Base-by-base conservation (phyloP, 2,888 invertebrate genomes). In the Ophonus ardosiacus region DNA sequence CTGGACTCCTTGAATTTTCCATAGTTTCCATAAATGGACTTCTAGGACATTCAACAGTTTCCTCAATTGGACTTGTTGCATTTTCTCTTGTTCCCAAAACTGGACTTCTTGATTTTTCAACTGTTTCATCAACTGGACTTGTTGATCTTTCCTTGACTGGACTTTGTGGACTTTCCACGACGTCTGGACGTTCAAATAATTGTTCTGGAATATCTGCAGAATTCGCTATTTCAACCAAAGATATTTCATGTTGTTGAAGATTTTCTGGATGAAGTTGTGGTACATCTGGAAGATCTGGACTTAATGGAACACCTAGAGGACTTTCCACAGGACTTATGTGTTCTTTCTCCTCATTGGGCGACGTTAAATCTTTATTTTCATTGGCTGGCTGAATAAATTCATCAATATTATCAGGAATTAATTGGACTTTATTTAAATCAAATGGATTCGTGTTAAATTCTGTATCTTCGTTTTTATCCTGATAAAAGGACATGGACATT, bases 401-500 rank as follows among this genome's bases (percentile, higher is more conserved):
- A 84, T 93, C 93, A 87, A 92, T 92, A 87, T 93, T 92, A 68
- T 87, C 87, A 0, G 94, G 94, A 71, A 94, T 88, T 17, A 91
- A 88, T 87, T 93, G 94, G 21, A 94, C 94, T 86, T 93, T 93
- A 89, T 94, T 94, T 38, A 94, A 91, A 89, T 94, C 94, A 65
- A 93, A 93, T 68, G 91, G 92, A 88, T 92, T 90, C 56, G 89
- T 86, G 81, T 91, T 90, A 81, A 91, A 90, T 88, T 92, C 92
- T 0, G 92, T 92, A 86, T 93, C 93, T 87, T 93, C 93, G 87
- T 93, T 93, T 88, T 93, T 93, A 88, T 94, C 93, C 88, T 93
- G 94, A 88, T 94, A 94, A 89, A 94, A 94, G 82, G 94, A 94
- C 93, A 93, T 93, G 86, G 93, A 94, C 94, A 94, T 94, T 15